Base-by-base conservation (phyloP, 2,113 vertebrate species). In the Daphoenositta chrysoptera region DNA sequence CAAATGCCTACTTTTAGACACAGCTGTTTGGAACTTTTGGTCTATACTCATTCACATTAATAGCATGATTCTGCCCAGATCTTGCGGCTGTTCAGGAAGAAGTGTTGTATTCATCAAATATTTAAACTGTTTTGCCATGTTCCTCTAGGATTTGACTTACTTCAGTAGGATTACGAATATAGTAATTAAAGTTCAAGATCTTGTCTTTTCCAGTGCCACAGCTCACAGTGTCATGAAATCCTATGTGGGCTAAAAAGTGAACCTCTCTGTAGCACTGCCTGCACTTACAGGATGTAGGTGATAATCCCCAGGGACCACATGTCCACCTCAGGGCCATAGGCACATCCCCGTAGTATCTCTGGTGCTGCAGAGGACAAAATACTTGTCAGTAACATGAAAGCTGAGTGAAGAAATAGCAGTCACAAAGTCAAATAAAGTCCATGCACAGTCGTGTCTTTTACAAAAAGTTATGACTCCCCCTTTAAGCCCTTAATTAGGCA, bases 281-380 rank as follows among this genome's bases (percentile, higher is more conserved):
- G 76, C 88, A 98, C 98, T 99, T 98, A 99, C 98, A 99, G 93
- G 94, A 99, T 99, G 76, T 99, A 99, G 90, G 98, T 99, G 92
- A 99, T 99, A 87, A 99, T 98, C 72, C 98, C 98, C 88, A 99
- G 97, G 68, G 98, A 99, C 98, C 98, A 99, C 98, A 99, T 99
- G 95, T 99, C 98, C 94, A 99, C 98, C 77, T 99, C 98, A n/a
- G 98, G 98, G 61, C 98, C 98, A 3, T 99, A 99, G 70, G 98
- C 98, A 93, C 98, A 98, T 68, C 98, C 98, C 35, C 98, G 97
- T 57, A 99, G 97, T 94, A 99, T 99, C 97, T 99, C 98, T 61
- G 98, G 98, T 91, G 98, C 98, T 99, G 97, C 51, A 96, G 83
- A 93, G 26, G 77, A 97, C 56, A 89, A 89, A 94, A 94, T 12